Evolutionary conservation across 2,888 invertebrate genomes (phyloP), one percentile per base, ranked within the genome.

Genomic region (Nipponacmea schrenckii): DNA sequence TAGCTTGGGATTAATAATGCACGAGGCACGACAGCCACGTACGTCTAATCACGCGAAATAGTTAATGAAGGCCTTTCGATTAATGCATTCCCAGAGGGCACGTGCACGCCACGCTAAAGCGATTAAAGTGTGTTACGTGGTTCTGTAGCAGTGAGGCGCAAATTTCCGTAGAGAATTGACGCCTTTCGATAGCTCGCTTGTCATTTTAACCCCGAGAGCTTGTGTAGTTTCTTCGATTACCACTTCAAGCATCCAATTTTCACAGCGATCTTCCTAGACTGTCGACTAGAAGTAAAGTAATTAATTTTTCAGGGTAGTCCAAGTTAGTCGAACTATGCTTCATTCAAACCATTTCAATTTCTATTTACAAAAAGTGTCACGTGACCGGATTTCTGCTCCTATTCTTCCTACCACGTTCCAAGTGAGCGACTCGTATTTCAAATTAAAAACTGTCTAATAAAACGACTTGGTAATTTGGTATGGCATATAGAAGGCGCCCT

Each of bases 1-100:
- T 69, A 69, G 68, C 62, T 63, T 44, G 68, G 45, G 56, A 69
- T 69, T 69, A 69, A 69, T 69, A 69, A 63, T 69, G 68, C 68
- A 69, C 44, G 44, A 69, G 62, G 46, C 63, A 46, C 46, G 63
- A 63, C 68, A 62, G 63, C 63, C 45, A 63, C 63, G 45, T 44
- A 63, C 45, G 46, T 44, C 68, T 69, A 69, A 69, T 69, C 68
- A 69, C 63, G 63, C 68, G 68, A 69, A 69, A 69, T 69, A 24
- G 62, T 63, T 69, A 69, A 69, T 69, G 68, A 69, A 69, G 68
- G 63, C 68, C 17, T 27, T 62, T 63, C 68, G 63, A 69, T 69
- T 69, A 69, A 69, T 69, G 68, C 62, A 62, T 69, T 63, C 68
- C 68, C 68, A 24, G 68, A 63, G 68, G 68, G 62, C 45, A 44